A percentile compares a stretch with the other conserved stretches of the same genome.
Evolutionary conservation across 2,113 vertebrate species (phyloP).

Genomic region (Salvelinus alpinus): DNA sequence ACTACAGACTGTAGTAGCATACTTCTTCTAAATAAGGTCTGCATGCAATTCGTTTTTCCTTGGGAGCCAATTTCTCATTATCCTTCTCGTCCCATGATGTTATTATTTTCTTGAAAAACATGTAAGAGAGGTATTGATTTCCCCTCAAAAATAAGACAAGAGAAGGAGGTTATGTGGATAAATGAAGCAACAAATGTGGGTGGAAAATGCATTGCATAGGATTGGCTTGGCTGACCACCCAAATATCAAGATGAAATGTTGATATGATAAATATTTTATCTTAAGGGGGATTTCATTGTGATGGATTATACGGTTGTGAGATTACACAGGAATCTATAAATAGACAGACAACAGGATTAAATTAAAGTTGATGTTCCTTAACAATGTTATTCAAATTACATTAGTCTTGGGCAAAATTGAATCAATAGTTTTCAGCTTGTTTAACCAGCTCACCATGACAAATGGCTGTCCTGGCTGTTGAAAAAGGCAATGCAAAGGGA

Average conservation of each 20-base stretch:
- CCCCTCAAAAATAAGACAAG: background rate
- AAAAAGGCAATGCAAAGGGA: background rate
- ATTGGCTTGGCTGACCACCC: background rate
- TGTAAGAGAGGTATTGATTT: background rate
- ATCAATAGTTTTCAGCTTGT: slow-evolving; percentile 51
- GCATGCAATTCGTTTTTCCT: background rate
- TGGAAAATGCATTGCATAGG: background rate
- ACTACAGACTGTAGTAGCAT: background rate
- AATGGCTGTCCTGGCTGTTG: slow-evolving; percentile 20
- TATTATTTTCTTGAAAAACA: background rate
- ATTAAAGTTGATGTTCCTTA: slow-evolving; percentile 40
- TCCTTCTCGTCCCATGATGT: background rate
- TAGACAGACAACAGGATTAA: slow-evolving; percentile 35
- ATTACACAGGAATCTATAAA: slow-evolving; percentile 28
- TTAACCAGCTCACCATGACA: slow-evolving; percentile 40
- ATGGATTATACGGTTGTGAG: slow-evolving; percentile 20
- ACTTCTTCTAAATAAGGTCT: slow-evolving; percentile 1
- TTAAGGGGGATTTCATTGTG: slow-evolving; percentile 16
- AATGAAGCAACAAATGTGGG: background rate
- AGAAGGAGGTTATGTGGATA: background rate
- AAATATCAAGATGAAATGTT: background rate
- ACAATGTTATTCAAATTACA: slow-evolving; percentile 50
- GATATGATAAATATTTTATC: background rate
- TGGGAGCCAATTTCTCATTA: background rate
- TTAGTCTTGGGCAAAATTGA: slow-evolving; percentile 40